phyloP scores from a whole-genome alignment of 2,113 vertebrate species.

The Drymodes brunneopygia region DNA sequence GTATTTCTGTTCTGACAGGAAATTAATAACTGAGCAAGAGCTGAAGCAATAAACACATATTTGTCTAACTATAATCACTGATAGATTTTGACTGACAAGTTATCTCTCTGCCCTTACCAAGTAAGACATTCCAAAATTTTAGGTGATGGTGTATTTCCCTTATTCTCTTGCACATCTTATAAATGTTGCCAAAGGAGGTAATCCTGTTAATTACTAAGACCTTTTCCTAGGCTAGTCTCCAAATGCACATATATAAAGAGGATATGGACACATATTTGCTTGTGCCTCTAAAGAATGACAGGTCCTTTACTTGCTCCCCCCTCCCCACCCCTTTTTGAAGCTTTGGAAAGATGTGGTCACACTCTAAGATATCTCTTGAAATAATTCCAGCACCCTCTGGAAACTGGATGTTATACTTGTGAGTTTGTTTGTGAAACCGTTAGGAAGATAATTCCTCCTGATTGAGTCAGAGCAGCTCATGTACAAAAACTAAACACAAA shows the following conservation, averaged over 20 bases:
- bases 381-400: neutral
- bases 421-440: neutral
- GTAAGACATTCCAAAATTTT: neutral
- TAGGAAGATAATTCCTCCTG: neutral
- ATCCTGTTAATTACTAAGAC: neutral
- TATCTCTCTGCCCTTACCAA: neutral
- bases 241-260: neutral
- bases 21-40: neutral
- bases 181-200: neutral
- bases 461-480: neutral
- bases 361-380: neutral
- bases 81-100: neutral
- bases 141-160: neutral
- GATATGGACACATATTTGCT: neutral
- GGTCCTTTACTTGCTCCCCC: neutral
- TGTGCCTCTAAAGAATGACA: neutral
- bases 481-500: neutral
- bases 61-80: neutral
- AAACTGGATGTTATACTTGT: neutral
- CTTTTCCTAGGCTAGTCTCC: neutral
- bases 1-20: neutral
- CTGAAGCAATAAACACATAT: neutral
- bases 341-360: neutral
- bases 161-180: neutral
- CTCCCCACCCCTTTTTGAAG: neutral